Evolutionary conservation across 2,113 vertebrate species (phyloP), one percentile per base, ranked within the genome.

Genomic region (Bettongia penicillata): DNA sequence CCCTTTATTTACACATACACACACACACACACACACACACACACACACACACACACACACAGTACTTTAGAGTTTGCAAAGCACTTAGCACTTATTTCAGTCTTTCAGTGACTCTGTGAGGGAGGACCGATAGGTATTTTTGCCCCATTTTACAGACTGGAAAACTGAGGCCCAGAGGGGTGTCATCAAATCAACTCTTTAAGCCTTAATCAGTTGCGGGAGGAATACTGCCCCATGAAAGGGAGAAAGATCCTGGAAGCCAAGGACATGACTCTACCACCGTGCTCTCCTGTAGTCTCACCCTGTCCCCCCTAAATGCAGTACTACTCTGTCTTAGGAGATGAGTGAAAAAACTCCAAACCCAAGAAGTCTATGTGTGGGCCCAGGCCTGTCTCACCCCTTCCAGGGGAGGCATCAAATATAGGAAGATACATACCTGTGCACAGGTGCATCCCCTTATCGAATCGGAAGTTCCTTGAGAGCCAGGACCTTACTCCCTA

Each of bases 91-190:
- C 31, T 37, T 16, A 28, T 19, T 49, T 53, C 16, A 31, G 23
- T 9, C 25, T 68, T 50, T 0, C n/a, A 2, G 0, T 9, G 61
- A 16, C 31, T 3, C 61, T 37, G 12, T 68, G n/a, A 89, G n/a
- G 51, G 8, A 1, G 31, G 26, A 3, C n/a, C 5, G 0, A 0
- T 28, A 28, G 26, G 25, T 57, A 68, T n/a, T 37, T 16, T 25
- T 3, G 28, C 25, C 50, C 49, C 61, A 22, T 22, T 48, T 31
- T 55, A 9, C 5, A 14, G 49, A 31, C 4, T 1, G 77, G 57
- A 28, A 50, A 23, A 28, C 10, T 1, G 53, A 50, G 91, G 23
- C 55, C 9, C 8, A 25, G 37, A 51, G 91, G 37, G 3, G 10
- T 6, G 49, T n/a, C 23, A 43, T 5, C 51, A 49, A 0, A 19